Percentiles rank a stretch among this genome's conserved stretches.
Conservation (phyloP, 2,113 vertebrate species). For the Synchiropus splendidus region DNA sequence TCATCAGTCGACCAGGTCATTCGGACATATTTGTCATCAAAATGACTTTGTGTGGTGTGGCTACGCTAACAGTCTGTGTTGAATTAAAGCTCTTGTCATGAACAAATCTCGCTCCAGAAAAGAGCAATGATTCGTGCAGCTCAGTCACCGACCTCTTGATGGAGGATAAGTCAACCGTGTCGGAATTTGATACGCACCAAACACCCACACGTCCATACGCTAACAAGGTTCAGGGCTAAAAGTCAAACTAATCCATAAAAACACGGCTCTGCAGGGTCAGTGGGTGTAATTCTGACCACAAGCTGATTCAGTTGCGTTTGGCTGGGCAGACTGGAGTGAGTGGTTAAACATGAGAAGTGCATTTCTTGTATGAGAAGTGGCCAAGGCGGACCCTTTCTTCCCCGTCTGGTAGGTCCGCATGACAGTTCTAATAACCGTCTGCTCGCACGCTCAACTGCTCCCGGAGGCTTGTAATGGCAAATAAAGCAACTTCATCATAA, state of each 20-base stretch:
- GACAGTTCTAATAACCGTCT: slow-evolving; percentile 44
- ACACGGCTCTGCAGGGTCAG: slow-evolving; percentile 30
- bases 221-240: slow-evolving; percentile 1
- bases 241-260: slow-evolving; percentile 11
- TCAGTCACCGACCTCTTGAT: too few relatives aligned
- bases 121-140: slow-evolving; percentile 5
- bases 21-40: too few relatives aligned
- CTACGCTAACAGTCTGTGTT: too few relatives aligned
- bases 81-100: too few relatives aligned
- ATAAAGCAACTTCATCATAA: slow-evolving; percentile 20
- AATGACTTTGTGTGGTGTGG: too few relatives aligned
- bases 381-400: slow-evolving; percentile 24
- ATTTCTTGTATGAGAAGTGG: slow-evolving; percentile 27
- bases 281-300: slow-evolving; percentile 32
- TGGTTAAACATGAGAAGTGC: slow-evolving; percentile 28
- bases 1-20: too few relatives aligned
- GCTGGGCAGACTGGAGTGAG: slow-evolving; percentile 2
- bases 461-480: slow-evolving; percentile 17
- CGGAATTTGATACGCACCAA: slow-evolving; percentile 12
- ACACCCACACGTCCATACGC: neutral
- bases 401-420: slow-evolving; percentile 21
- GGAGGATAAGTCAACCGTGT: too few relatives aligned
- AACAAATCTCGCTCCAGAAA: too few relatives aligned
- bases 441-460: slow-evolving; percentile 9
- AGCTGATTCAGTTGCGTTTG: slow-evolving; percentile 32